Base-by-base conservation (phyloP, 2,888 invertebrate species). In the Bombylius discolor region DNA sequence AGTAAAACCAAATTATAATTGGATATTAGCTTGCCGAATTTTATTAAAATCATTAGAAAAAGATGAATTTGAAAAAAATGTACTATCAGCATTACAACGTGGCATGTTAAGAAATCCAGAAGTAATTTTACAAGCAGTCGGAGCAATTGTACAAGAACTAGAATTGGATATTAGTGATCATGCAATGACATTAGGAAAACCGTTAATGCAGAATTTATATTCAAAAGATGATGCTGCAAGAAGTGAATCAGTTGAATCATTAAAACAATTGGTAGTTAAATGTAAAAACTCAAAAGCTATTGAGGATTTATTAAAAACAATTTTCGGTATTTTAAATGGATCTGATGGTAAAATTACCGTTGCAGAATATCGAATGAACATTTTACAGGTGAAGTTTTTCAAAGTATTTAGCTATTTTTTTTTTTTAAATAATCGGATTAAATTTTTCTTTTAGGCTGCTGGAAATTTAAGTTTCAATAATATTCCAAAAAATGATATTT, bases 61-160 rank as follows among this genome's bases (percentile, higher is more conserved):
- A 58, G 78, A 79, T 0, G 87, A 89, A 53, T 90, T 95, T 64
- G 83, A 85, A 65, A 80, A 78, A 49, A 76, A 76, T 7, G 71
- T 97, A 48, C 76, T 94, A 59, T 94, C 96, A 1, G 85, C 91
- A 3, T 76, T 95, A 55, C 90, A 93, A 70, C 93, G 94, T 70
- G 85, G 92, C 31, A 87, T 97, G 83, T 77, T 98, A 36, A 77
- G 98, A 52, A 95, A 90, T 74, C 96, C 98, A 0, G 98, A 98
- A 78, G 83, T 92, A 53, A 87, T 90, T 60, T 78, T 95, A 31
- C 82, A 87, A 69, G 83, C 85, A 23, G 86, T 95, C 45, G 88
- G 88, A 0, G 78, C 84, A 51, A 83, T 94, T 58, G 73, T 95
- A 33, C 78, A 79, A 8, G 83, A 83, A 53, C 68, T 93, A 7